Conservation (phyloP, 2,113 vertebrate genomes). For the Sapajus apella region DNA sequence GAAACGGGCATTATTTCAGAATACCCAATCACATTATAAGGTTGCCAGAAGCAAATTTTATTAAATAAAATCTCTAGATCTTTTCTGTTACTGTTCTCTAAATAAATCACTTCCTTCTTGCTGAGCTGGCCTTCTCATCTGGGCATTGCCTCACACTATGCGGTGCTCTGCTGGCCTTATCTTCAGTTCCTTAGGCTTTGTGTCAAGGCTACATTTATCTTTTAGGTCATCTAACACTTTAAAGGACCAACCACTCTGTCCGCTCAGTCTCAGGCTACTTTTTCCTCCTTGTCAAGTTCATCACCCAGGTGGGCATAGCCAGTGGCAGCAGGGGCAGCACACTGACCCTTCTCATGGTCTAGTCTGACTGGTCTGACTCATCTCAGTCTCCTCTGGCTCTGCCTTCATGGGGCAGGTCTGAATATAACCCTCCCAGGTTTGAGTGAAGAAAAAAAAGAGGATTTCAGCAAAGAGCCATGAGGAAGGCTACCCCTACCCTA, state of each 20-base stretch:
- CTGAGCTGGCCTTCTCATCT: not conserved
- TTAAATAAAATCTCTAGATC: not conserved
- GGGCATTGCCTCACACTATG: not conserved
- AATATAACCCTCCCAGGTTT: not conserved
- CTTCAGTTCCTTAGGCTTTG: not conserved
- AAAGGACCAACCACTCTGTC: not conserved
- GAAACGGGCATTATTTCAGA: not conserved
- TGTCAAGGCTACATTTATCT: not conserved
- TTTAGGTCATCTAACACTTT: not conserved
- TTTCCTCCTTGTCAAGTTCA: not conserved
- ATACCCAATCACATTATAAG: not conserved
- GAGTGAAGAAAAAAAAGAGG: not conserved
- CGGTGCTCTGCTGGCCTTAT: not conserved
- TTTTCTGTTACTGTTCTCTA: not conserved
- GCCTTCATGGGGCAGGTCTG: not conserved
- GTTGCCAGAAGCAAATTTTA: slow-evolving; percentile 17
- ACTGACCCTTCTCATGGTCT: not conserved
- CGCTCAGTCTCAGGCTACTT: not conserved
- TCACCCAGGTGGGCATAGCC: not conserved
- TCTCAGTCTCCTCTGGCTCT: not conserved
- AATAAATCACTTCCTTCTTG: not conserved
- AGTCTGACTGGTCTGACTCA: not conserved
- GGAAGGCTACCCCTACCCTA: not conserved
- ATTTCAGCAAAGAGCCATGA: not conserved
- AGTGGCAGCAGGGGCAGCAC: not conserved